phyloP scores from a whole-genome alignment of 1,140 invertebrate species.

The Reticulitermes speratus region DNA sequence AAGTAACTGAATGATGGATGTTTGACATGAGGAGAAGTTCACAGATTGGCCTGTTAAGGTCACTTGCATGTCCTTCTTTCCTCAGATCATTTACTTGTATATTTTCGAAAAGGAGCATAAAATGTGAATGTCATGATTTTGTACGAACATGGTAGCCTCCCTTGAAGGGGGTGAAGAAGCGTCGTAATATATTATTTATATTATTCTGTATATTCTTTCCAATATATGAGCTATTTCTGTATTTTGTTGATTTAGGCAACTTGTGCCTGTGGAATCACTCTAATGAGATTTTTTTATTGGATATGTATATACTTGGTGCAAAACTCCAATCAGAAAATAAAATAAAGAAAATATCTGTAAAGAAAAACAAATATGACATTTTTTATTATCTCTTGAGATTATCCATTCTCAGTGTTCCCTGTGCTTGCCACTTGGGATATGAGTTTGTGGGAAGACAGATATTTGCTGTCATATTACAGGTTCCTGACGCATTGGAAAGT shows the following conservation, averaged over 20 bases:
- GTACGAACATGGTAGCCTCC: conserved; percentile 21
- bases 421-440: background rate
- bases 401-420: background rate
- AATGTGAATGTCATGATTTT: conserved; percentile 21
- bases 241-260: conserved; percentile 44
- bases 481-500: background rate
- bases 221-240: conserved; percentile 36
- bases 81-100: conserved; percentile 27
- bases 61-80: conserved; percentile 31
- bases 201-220: conserved; percentile 36
- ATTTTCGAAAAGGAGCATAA: conserved; percentile 14
- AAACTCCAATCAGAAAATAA: conserved; percentile 30
- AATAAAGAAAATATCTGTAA: conserved; percentile 32
- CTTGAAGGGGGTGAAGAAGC: conserved; percentile 24
- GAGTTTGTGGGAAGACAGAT: conserved; percentile 9
- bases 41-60: background rate
- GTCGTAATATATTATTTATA: conserved; percentile 35
- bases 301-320: conserved; percentile 32
- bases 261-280: conserved; percentile 52
- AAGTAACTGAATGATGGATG: conserved; percentile 22
- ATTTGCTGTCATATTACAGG: background rate
- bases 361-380: conserved; percentile 17
- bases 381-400: background rate
- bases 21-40: conserved; percentile 21
- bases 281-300: conserved; percentile 30